Conservation (phyloP, 2,888 invertebrate genomes). For the Patella pellucida region DNA sequence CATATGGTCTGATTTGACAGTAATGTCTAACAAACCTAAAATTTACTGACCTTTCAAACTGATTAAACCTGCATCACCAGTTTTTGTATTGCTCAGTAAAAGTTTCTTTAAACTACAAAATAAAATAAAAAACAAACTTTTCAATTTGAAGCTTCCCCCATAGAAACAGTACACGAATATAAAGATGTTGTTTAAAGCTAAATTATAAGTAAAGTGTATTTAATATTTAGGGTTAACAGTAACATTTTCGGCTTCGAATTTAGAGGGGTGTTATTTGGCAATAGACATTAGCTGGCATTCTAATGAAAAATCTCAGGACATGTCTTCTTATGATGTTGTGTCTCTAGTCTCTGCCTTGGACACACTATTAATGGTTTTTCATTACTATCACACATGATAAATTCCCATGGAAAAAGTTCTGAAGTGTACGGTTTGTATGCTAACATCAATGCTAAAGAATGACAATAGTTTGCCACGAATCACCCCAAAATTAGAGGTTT, state of each 20-base stretch:
- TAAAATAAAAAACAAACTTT: background rate
- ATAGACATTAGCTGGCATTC: background rate
- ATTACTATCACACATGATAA: no score
- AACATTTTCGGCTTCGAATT: background rate
- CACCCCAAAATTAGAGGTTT: no score
- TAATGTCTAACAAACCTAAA: no score
- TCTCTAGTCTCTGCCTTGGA: no score
- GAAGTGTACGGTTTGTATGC: no score
- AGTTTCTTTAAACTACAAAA: constrained; percentile 58
- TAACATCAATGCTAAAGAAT: no score
- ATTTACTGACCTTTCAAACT: constrained; percentile 48
- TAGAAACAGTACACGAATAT: background rate
- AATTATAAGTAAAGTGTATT: background rate
- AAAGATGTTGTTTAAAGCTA: background rate
- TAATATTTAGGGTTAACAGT: background rate
- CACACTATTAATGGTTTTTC: no score
- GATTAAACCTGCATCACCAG: constrained; percentile 62
- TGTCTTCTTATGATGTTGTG: no score
- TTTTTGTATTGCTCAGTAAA: constrained; percentile 62
- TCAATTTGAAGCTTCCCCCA: constrained; percentile 4
- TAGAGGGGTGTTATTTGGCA: background rate
- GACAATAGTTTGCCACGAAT: no score
- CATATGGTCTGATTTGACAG: no score
- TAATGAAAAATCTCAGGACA: no score
- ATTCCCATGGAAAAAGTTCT: no score